Percentiles rank a stretch among this genome's conserved stretches.
These are phyloP conservation scores for Drosophila kurseongensis DNA, from an alignment of 1,140 invertebrate genomes.

Conservation along the genomic window DNA sequence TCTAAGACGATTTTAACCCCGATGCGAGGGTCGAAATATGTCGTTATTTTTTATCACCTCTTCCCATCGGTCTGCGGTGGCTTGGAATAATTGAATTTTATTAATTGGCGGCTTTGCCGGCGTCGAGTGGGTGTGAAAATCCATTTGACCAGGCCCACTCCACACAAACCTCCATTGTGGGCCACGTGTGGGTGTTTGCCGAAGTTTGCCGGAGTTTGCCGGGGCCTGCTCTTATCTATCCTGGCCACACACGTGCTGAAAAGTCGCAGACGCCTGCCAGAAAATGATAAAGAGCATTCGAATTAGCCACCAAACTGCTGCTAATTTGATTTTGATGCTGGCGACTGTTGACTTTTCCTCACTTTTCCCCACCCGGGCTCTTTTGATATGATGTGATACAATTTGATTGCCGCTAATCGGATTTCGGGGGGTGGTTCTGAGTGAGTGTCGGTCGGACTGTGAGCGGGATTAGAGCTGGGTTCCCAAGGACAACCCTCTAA, in stretches of 20 bases:
- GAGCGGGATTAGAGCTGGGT: conserved; percentile 63
- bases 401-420: conserved; percentile 74
- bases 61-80: conserved; percentile 30
- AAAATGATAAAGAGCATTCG: conserved; percentile 57
- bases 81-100: conserved; percentile 63
- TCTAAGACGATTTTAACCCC: not conserved
- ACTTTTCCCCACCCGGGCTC: conserved; percentile 9
- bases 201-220: conserved; percentile 26
- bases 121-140: conserved; percentile 66
- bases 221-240: conserved; percentile 50
- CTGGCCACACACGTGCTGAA: conserved; percentile 55
- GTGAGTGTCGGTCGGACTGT: conserved; percentile 44
- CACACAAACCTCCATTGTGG: conserved; percentile 3
- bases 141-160: conserved; percentile 6
- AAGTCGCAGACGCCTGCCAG: conserved; percentile 21
- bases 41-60: conserved; percentile 7
- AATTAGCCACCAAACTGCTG: conserved; percentile 77
- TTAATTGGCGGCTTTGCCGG: conserved; percentile 49
- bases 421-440: conserved; percentile 45
- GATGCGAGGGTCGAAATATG: not conserved
- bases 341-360: conserved; percentile 23
- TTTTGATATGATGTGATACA: conserved; percentile 46
- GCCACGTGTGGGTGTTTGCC: conserved; percentile 69
- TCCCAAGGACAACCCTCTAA: conserved; percentile 53
- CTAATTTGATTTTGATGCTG: conserved; percentile 77